Evolutionary conservation across 2,888 invertebrate species (phyloP).

Genomic region (Standfussiana lucernea): DNA sequence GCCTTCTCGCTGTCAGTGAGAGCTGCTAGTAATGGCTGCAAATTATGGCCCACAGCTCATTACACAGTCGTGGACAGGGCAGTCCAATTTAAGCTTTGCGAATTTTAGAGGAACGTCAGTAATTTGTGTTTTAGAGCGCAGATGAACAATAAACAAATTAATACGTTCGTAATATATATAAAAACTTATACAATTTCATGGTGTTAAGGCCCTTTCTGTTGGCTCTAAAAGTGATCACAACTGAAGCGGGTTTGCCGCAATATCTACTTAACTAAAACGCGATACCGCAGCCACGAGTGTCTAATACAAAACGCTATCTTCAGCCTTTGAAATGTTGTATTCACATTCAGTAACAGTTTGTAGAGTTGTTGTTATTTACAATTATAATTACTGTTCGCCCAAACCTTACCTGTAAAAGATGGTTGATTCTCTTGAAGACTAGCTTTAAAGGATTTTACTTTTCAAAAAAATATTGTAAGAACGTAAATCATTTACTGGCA

Average conservation of each 20-base stretch:
- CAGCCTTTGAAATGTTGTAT: background rate
- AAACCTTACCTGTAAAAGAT: background rate
- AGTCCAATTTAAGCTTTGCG: background rate
- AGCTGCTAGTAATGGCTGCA: background rate
- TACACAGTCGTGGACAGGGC: background rate
- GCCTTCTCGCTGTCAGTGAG: background rate
- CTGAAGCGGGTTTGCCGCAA: background rate
- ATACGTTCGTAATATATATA: slow-evolving; percentile 16
- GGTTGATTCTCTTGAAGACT: background rate
- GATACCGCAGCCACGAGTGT: slow-evolving; percentile 33
- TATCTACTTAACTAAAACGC: too few species aligned
- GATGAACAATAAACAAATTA: background rate
- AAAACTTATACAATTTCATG: slow-evolving; percentile 28
- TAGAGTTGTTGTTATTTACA: slow-evolving; percentile 1
- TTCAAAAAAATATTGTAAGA: too few species aligned
- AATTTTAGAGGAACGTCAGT: background rate
- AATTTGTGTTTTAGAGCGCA: background rate
- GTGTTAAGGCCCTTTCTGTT: slow-evolving; percentile 18
- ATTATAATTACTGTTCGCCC: background rate
- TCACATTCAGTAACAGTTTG: slow-evolving; percentile 17
- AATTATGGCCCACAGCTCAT: background rate
- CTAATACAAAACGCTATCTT: slow-evolving; percentile 11
- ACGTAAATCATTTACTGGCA: background rate
- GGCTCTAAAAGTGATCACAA: slow-evolving; percentile 15
- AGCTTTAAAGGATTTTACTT: background rate